Base-by-base conservation (phyloP, 1,140 invertebrate genomes). In the Stenopsyche tienmushanensis region DNA sequence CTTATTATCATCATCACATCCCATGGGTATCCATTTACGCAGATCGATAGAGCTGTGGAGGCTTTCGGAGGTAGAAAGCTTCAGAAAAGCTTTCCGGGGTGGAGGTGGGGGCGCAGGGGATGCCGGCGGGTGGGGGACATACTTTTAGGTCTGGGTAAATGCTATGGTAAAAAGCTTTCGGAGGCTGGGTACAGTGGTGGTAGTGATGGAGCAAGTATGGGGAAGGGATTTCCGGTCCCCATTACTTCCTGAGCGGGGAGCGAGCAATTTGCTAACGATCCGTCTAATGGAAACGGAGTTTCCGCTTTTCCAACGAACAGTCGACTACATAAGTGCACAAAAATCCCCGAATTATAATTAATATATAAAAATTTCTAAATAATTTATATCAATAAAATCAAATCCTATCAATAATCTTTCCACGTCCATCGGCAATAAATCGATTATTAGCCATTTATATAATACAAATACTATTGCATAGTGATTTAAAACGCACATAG, bases 241-340 rank as follows among this genome's bases (percentile, higher is more conserved):
- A 13, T 54, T 29, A 17, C 47, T 50, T 53, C 47, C 60, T 45
- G 49, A 7, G n/a, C 62, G 20, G 49, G 34, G 50, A 45, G 49
- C 62, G 49, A 54, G 52, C 64, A 65, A 69, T 69, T 69, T 69
- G 60, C 64, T 69, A 69, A 69, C 67, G 67, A 69, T 66, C 67
- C 67, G 67, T 66, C 64, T 69, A 69, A 69, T 69, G 67, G 67
- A 69, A 66, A 64, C 67, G 45, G 58, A 60, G 47, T 60, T 69
- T 69, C 67, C 64, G 67, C 63, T 58, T 60, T 60, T 47, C 42
- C 44, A 47, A 5, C 42, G 57, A 44, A 45, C 57, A 47, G 7
- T 13, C 5, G 44, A 15, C 3, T 5, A 53, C 23, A 7, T n/a
- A n/a, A n/a, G n/a, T n/a, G n/a, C n/a, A n/a, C n/a, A n/a, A n/a